Evolutionary conservation across 30 jellyfish, hydroid and myxozoan genomes (phyloP).

Genomic region (Aurelia aurita): DNA sequence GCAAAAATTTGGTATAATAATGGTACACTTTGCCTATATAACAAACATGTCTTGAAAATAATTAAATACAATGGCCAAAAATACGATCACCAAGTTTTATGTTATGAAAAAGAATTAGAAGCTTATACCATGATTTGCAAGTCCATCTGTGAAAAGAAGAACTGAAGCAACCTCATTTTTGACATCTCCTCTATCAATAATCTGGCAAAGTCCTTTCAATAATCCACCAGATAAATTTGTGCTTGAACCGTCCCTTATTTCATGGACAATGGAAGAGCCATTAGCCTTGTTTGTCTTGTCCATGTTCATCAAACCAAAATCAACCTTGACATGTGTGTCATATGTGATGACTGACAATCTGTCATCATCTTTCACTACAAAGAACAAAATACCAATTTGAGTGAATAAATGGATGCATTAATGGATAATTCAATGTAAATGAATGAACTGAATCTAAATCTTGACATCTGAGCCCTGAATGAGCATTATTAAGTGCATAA

Average conservation of each 20-base stretch:
- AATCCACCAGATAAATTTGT: constrained; percentile 93
- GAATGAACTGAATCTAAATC: too few relatives aligned
- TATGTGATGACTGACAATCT: constrained; percentile 79
- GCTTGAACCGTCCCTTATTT: constrained; percentile 61
- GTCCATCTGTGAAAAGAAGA: constrained; percentile 91
- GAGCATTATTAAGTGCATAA: too few relatives aligned
- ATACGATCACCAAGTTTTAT: not conserved
- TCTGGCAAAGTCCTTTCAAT: constrained; percentile 89
- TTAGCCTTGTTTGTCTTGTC: constrained; percentile 47
- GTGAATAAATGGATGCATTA: too few relatives aligned
- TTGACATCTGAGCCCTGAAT: too few relatives aligned
- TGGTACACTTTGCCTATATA: too few relatives aligned
- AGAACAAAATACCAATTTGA: not conserved
- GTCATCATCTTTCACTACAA: constrained; percentile 75
- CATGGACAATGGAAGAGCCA: constrained; percentile 28
- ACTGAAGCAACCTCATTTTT: constrained; percentile 94
- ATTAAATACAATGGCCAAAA: not conserved
- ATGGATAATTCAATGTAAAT: too few relatives aligned
- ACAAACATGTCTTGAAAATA: too few relatives aligned
- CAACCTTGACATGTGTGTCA: constrained; percentile 77
- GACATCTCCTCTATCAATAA: constrained; percentile 57
- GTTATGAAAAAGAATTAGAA: constrained; percentile 19
- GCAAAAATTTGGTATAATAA: too few relatives aligned
- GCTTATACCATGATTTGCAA: constrained; percentile 79
- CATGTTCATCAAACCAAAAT: constrained; percentile 63